phyloP scores from a whole-genome alignment of 2,888 invertebrate genomes.

The Pediacus dermestoides region DNA sequence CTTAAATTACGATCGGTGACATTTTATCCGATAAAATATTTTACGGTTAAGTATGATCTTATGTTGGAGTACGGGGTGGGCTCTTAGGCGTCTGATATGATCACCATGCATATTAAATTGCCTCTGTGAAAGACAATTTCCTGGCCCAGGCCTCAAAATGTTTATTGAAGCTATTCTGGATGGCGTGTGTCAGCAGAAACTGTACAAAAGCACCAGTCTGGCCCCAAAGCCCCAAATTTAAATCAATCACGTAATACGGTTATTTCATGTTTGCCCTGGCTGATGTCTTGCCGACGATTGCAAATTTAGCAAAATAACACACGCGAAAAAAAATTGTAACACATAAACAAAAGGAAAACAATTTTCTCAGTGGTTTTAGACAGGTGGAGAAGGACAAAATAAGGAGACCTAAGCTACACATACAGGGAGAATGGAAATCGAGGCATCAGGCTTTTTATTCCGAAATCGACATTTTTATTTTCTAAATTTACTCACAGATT shows the following conservation, averaged over 20 bases:
- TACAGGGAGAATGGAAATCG: too few relatives aligned
- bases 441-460: too few relatives aligned
- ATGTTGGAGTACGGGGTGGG: neutral
- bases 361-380: too few relatives aligned
- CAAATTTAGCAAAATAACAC: too few relatives aligned
- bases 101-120: constrained; percentile 10
- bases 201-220: too few relatives aligned
- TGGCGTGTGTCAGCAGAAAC: constrained; percentile 29
- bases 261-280: constrained; percentile 8
- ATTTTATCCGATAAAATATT: constrained; percentile 21
- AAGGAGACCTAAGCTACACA: too few relatives aligned
- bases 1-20: constrained; percentile 3
- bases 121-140: constrained; percentile 13
- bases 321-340: too few relatives aligned
- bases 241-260: constrained; percentile 20
- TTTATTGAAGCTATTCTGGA: constrained; percentile 27
- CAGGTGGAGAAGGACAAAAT: too few relatives aligned
- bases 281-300: constrained; percentile 5
- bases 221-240: constrained; percentile 11
- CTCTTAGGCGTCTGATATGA: constrained; percentile 7
- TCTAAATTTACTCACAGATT: too few relatives aligned
- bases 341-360: too few relatives aligned
- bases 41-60: constrained; percentile 13
- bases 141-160: constrained; percentile 23
- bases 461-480: too few relatives aligned